These are phyloP conservation scores for Heliconius congener DNA, from an alignment of 1,140 invertebrate genomes.

Conservation along the genomic window DNA sequence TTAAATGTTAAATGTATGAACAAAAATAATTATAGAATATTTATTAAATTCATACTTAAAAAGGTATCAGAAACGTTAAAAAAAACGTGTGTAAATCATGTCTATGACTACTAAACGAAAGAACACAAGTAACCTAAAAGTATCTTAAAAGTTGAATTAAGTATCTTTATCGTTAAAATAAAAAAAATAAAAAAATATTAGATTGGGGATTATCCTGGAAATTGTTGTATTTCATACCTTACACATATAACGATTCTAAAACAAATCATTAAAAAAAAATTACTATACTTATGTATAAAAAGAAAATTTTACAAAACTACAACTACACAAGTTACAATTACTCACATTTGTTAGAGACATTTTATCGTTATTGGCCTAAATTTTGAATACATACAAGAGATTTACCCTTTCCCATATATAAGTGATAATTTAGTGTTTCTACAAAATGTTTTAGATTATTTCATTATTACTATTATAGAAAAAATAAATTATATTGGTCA, in stretches of 20 bases:
- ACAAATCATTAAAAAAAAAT: slow-evolving; percentile 63
- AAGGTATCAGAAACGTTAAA: not conserved
- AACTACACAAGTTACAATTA: not conserved
- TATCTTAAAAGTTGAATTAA: not conserved
- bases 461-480: no score
- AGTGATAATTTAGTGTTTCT: no score
- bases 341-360: not conserved
- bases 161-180: not conserved
- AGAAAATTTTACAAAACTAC: not conserved
- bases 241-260: slow-evolving; percentile 67
- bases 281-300: slow-evolving; percentile 38
- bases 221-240: slow-evolving; percentile 33
- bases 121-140: not conserved
- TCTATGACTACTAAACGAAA: no score
- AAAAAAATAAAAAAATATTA: not conserved
- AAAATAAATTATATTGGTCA: no score
- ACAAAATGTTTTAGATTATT: no score
- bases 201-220: not conserved
- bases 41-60: not conserved
- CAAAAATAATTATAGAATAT: no score
- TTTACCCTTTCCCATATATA: not conserved
- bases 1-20: no score
- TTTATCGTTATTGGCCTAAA: not conserved
- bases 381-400: not conserved
- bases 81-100: not conserved